A percentile compares a stretch with the other conserved stretches of the same genome.
These are phyloP conservation scores for Thaumetopoea pityocampa DNA, from an alignment of 1,140 invertebrate genomes.

Conservation along the genomic window DNA sequence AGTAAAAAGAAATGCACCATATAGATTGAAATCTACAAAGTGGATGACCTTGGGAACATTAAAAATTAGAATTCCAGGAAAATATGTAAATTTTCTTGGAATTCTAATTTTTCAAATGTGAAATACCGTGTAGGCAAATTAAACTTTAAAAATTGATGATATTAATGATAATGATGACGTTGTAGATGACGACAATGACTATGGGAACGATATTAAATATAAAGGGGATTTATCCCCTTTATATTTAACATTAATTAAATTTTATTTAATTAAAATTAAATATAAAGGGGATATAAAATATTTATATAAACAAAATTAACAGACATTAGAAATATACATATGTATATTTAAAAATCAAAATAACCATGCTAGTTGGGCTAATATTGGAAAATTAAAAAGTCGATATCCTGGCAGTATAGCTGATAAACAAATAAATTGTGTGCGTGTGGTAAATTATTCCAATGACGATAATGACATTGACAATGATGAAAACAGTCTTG, in stretches of 20 bases:
- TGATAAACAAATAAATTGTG: slow-evolving; percentile 62
- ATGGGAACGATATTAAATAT: slow-evolving; percentile 49
- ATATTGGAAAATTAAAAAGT: slow-evolving; percentile 23
- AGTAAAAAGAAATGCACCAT: slow-evolving; percentile 17
- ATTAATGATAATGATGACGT: too few species aligned
- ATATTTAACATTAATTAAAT: too few species aligned
- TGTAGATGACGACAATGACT: slow-evolving; percentile 53
- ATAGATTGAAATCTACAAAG: slow-evolving; percentile 27
- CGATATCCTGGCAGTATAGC: slow-evolving; percentile 56
- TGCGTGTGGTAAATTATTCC: slow-evolving; percentile 67
- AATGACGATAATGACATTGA: slow-evolving; percentile 74
- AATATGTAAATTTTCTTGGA: too few species aligned
- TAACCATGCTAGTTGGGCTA: slow-evolving; percentile 20
- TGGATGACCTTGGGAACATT: slow-evolving; percentile 36
- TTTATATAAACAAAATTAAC: slow-evolving; percentile 62
- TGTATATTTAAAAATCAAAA: slow-evolving; percentile 15
- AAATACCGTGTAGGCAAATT: too few species aligned
- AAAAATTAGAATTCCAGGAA: slow-evolving; percentile 34
- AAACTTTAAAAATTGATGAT: too few species aligned
- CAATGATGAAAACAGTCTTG: slow-evolving; percentile 56
- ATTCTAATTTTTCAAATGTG: too few species aligned
- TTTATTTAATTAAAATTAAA: too few species aligned
- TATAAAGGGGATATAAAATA: too few species aligned
- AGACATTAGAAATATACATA: slow-evolving; percentile 20
- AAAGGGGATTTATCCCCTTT: too few species aligned